These are phyloP conservation scores for Solen grandis DNA, from an alignment of 1,140 invertebrate species.

Conservation along the genomic window DNA sequence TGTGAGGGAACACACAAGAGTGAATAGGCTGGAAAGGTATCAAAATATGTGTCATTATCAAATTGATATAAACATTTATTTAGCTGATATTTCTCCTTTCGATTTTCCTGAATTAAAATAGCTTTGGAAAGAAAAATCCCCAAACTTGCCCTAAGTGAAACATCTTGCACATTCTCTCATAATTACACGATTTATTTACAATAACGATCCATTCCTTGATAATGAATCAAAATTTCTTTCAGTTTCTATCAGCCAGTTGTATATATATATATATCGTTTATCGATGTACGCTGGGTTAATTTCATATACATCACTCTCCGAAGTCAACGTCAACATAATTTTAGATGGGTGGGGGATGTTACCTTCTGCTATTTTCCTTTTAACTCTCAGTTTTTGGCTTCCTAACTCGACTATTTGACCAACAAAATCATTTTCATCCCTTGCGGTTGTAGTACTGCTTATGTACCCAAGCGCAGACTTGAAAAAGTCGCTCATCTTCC, in stretches of 20 bases:
- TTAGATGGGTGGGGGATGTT: conserved; percentile 45
- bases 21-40: no score
- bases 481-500: conserved; percentile 91
- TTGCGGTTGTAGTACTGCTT: conserved; percentile 84
- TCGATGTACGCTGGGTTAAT: not conserved
- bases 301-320: not conserved
- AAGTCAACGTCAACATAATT: not conserved
- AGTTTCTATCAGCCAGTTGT: not conserved
- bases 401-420: conserved; percentile 94
- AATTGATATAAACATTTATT: no score
- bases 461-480: conserved; percentile 94
- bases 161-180: no score
- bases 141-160: no score
- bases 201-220: not conserved
- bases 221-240: not conserved
- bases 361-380: conserved; percentile 97
- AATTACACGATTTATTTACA: not conserved
- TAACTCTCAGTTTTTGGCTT: conserved; percentile 93
- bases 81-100: no score
- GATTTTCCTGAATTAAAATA: no score
- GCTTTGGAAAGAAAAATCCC: no score
- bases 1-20: no score
- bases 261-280: not conserved
- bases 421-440: conserved; percentile 92
- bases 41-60: no score